Evolutionary conservation across 2,113 vertebrate genomes (phyloP), one percentile per base, ranked within the genome.

Genomic region (Mobula hypostoma): DNA sequence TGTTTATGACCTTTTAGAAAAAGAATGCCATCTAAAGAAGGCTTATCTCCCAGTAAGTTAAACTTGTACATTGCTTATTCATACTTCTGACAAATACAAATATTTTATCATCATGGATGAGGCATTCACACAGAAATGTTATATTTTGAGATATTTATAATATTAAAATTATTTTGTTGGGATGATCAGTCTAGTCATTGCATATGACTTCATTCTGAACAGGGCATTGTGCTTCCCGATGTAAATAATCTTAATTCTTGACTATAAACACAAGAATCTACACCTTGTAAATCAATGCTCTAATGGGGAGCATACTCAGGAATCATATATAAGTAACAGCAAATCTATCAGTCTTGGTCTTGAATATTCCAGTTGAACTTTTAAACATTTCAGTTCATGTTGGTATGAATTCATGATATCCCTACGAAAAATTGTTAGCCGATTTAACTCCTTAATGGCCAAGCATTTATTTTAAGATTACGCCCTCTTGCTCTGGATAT

Each of bases 11-110:
- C 97, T 98, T 95, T 95, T 99, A 96, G 97, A 99, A 96, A 97
- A 97, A n/a, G 98, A 98, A 95, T 99, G 98, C 96, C 97, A 98
- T 96, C 97, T 99, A 97, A 98, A 97, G 95, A 99, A 98, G 97
- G 96, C 97, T 95, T 98, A 97, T 95, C 96, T 99, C 74, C 99
- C 98, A 94, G 99, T 99, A 97, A 99, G 98, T 98, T 40, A 74
- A 93, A 74, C 36, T 74, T 93, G 68, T 93, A 19, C 32, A 27
- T 24, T 74, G 21, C 40, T 87, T 61, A 32, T 90, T 32, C 15
- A 68, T 32, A 40, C 61, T 61, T 21, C 58, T 87, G 56, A 11
- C 56, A 87, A 11, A 7, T 90, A 17, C 61, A 90, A 63, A 88
- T 32, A 29, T 85, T 90, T 66, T 17, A 66, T 8, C 61, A 32